Base-by-base conservation (phyloP, 2,113 vertebrate genomes). In the Prochilodus magdalenae region DNA sequence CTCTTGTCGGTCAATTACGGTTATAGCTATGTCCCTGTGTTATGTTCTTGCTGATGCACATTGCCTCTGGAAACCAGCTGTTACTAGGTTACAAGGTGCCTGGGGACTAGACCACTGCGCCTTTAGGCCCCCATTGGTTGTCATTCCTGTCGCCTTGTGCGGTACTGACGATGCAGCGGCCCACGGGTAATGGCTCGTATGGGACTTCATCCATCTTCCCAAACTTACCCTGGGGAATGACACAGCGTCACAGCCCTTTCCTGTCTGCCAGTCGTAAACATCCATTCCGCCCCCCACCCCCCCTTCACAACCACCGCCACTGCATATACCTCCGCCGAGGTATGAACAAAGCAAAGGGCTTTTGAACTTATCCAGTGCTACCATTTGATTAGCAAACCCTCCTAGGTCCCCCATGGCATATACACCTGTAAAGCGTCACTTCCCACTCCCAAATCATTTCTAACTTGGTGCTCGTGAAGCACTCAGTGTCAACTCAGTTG, bases 71-170 rank as follows among this genome's bases (percentile, higher is more conserved):
- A 81, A 85, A 65, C 51, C 59, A 78, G 77, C 74, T 69, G 85
- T 88, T 88, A 72, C 87, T 66, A 81, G 80, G 80, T 78, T 87
- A 84, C 82, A 27, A 5, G 26, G 40, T 73, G 73, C 73, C 40
- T 30, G 24, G 14, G 71, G 81, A 63, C 27, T 36, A 40, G 72
- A 57, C 33, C 47, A 40, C 22, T 33, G 57, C 75, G 66, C 72
- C 72, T 77, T 33, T n/a, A 59, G 63, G 67, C 74, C 20, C 49
- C 22, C 33, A n/a, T 33, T 71, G 88, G 55, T 77, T n/a, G 77
- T 62, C 73, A 66, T 27, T 49, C 55, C 57, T 60, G 29, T 63
- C 83, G 67, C 62, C 59, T 77, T 57, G 36, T 59, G 60, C n/a
- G 33, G 59, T 55, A 79, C 10, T 30, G 74, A 53, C 55, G 72